Evolutionary conservation across 2,797 vertebrate species (phyloP).

Genomic region (Protonibea diacanthus): DNA sequence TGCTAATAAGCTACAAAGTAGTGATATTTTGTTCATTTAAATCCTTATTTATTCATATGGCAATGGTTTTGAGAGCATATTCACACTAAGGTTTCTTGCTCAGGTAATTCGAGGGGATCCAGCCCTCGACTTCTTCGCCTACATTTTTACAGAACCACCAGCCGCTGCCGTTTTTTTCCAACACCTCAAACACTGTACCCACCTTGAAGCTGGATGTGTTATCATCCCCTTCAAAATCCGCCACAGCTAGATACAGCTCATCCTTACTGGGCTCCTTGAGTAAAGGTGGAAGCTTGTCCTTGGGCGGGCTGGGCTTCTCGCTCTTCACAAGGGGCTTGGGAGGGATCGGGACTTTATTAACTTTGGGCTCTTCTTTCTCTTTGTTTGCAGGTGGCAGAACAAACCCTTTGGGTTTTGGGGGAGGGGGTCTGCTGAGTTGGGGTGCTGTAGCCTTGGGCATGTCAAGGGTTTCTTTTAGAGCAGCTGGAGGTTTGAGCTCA

Average conservation of each 20-base stretch:
- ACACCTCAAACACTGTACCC: conserved; percentile 94
- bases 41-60: conserved; percentile 26
- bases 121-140: conserved; percentile 92
- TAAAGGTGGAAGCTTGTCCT: conserved; percentile 86
- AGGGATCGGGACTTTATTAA: conserved; percentile 80
- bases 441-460: conserved; percentile 59
- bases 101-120: conserved; percentile 99
- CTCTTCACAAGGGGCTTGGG: conserved; percentile 87
- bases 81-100: conserved; percentile 92
- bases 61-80: conserved; percentile 10
- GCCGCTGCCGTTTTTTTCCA: conserved; percentile 93
- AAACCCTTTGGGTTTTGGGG: conserved; percentile 90
- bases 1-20: conserved; percentile 74
- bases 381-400: conserved; percentile 69
- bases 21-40: conserved; percentile 57
- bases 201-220: conserved; percentile 95
- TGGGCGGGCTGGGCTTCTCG: conserved; percentile 89
- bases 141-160: conserved; percentile 99
- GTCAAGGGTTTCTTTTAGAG: conserved; percentile 84
- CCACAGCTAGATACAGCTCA: conserved; percentile 93
- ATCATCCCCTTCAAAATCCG: conserved; percentile 95
- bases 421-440: conserved; percentile 86
- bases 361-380: conserved; percentile 88
- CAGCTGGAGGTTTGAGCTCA: conserved; percentile 80
- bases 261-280: conserved; percentile 86